Base-by-base conservation (phyloP, 2,888 invertebrate species). In the Noctuana brunneofusca region DNA sequence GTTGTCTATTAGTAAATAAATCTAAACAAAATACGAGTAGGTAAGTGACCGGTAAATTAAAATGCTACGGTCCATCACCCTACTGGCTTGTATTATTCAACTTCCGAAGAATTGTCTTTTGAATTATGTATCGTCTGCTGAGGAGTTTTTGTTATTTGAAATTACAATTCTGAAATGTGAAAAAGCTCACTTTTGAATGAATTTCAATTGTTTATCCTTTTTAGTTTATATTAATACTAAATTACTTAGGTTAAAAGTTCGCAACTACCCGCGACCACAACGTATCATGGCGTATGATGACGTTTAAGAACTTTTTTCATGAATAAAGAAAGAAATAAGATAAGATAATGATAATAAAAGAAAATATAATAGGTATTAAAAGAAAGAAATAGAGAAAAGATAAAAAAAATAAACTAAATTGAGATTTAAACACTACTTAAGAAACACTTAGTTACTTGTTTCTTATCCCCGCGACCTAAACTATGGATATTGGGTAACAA, bases 121-220 rank as follows among this genome's bases (percentile, higher is more conserved):
- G 48, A 49, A 49, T 49, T 49, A 49, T 49, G 18, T 49, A 49
- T 49, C 11, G 48, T 22, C 24, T 49, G 14, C 20, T 24, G 11
- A 20, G 48, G n/a, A 49, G n/a, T 12, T 49, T 20, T 24, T 49
- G 46, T 46, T 46, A 46, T 46, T 46, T 43, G 3, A 38, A 38
- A 38, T 38, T 38, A 14, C 35, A 38, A 8, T 38, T n/a, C n/a
- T 14, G 14, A 38, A 38, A 38, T 38, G 14, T 38, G 30, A 32
- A 32, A 32, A 32, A 30, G 3, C n/a, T n/a, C n/a, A 35, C 3
- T n/a, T 3, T n/a, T 35, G 12, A 2, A 35, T n/a, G 3, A 35
- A 35, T n/a, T 35, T 35, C 35, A 12, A 35, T 35, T 35, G 3
- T 30, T 30, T 6, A 32, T 35, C n/a, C n/a, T 12, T 35, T 1